Evolutionary conservation across 2,113 vertebrate species (phyloP).

Genomic region (Felis catus): DNA sequence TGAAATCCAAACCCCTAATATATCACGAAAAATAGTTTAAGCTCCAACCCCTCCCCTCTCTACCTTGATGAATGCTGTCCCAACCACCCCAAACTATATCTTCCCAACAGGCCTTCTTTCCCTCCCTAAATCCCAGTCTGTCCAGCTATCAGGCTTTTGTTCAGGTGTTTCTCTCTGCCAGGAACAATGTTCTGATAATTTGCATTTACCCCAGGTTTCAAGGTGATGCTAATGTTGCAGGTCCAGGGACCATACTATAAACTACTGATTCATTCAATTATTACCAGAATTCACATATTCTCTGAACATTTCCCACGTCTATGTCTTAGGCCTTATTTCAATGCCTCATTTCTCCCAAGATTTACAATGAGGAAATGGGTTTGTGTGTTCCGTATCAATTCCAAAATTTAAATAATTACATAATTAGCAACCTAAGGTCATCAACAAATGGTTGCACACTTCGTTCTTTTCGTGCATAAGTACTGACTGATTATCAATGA

Average conservation of each 20-base stretch:
- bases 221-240: background rate
- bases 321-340: background rate
- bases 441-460: background rate
- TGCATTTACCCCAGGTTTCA: background rate
- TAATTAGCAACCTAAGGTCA: background rate
- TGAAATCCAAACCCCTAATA: background rate
- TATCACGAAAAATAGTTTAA: background rate
- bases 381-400: background rate
- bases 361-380: background rate
- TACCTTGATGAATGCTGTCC: background rate
- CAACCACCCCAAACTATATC: background rate
- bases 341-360: background rate
- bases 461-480: background rate
- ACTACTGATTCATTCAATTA: background rate
- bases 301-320: background rate
- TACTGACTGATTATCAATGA: background rate
- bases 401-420: background rate
- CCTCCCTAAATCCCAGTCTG: background rate
- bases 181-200: background rate
- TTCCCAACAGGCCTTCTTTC: background rate
- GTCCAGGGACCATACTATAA: background rate
- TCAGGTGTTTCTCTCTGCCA: background rate
- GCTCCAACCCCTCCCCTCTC: background rate
- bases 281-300: background rate
- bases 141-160: background rate